These are phyloP conservation scores for Episyrphus balteatus DNA, from an alignment of 1,140 invertebrate genomes.

Conservation along the genomic window DNA sequence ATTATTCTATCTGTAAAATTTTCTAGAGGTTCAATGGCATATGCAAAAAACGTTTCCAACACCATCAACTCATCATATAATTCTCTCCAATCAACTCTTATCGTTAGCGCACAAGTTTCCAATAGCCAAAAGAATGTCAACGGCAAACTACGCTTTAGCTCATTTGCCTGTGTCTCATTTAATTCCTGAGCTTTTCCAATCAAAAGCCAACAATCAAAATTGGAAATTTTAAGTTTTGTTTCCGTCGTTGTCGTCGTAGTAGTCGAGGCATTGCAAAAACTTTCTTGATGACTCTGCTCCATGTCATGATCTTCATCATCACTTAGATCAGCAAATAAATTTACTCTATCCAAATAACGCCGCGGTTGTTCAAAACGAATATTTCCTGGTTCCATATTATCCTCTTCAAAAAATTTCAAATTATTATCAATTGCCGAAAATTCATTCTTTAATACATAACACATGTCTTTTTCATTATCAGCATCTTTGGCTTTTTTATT, in stretches of 20 bases:
- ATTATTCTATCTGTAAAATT: conserved; percentile 12
- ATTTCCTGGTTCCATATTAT: conserved; percentile 8
- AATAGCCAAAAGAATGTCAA: conserved; percentile 42
- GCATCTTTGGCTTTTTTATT: too few species aligned
- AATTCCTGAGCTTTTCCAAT: conserved; percentile 12
- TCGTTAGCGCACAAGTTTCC: conserved; percentile 38
- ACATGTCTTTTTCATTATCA: too few species aligned
- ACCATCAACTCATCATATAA: conserved; percentile 39
- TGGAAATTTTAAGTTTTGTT: conserved; percentile 14
- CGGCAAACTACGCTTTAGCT: conserved; percentile 37
- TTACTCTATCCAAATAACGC: conserved; percentile 5
- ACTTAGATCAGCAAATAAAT: conserved; percentile 10
- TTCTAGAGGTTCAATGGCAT: conserved; percentile 20
- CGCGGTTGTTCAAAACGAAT: conserved; percentile 3
- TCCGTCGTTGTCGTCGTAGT: not conserved
- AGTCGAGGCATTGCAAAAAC: not conserved
- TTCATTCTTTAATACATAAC: not conserved
- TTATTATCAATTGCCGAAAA: not conserved
- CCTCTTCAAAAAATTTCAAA: conserved; percentile 3
- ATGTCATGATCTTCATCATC: conserved; percentile 6
- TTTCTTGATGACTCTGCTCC: not conserved
- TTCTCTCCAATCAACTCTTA: conserved; percentile 35
- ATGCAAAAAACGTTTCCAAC: conserved; percentile 28
- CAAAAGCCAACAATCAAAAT: conserved; percentile 33
- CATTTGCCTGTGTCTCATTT: conserved; percentile 15